Conservation (phyloP, 2,113 vertebrate species). For the Diphyllodes magnificus region DNA sequence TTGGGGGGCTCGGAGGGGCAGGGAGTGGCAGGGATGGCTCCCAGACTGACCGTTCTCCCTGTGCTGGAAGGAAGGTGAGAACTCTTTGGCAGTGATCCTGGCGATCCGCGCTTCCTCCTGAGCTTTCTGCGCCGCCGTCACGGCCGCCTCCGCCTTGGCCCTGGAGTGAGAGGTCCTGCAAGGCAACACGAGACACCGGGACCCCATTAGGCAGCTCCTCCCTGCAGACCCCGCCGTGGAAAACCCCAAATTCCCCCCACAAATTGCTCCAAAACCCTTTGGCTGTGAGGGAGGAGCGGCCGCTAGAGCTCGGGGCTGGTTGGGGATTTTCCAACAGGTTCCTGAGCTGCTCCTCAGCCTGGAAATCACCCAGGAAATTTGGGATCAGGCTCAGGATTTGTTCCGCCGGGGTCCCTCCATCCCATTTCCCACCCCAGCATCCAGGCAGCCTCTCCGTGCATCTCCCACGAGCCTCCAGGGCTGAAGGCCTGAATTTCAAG, state of each 20-base stretch:
- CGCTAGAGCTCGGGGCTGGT: fast-evolving
- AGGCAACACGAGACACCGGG: background rate
- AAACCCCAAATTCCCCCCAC: background rate
- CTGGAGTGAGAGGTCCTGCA: conserved; percentile 92
- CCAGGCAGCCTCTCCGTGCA: fast-evolving
- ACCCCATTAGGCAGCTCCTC: background rate
- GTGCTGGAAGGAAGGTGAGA: conserved; percentile 96
- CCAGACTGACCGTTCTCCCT: conserved; percentile 88
- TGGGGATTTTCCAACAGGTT: background rate
- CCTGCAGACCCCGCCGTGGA: fast-evolving
- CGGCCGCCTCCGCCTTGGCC: conserved; percentile 91
- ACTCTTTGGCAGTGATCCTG: conserved; percentile 97
- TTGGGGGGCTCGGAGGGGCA: background rate
- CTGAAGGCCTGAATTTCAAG: background rate
- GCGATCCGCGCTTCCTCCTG: conserved; percentile 91
- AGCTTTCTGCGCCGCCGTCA: conserved; percentile 88
- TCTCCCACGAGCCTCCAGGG: background rate
- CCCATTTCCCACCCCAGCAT: background rate
- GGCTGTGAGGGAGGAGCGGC: fast-evolving
- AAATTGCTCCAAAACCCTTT: fast-evolving
- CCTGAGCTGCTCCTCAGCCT: background rate
- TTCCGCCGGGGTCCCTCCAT: background rate
- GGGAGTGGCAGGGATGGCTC: fast-evolving
- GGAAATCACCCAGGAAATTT: background rate
- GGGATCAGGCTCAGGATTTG: background rate